phyloP scores from a whole-genome alignment of 2,888 invertebrate genomes.

The Patella depressa region DNA sequence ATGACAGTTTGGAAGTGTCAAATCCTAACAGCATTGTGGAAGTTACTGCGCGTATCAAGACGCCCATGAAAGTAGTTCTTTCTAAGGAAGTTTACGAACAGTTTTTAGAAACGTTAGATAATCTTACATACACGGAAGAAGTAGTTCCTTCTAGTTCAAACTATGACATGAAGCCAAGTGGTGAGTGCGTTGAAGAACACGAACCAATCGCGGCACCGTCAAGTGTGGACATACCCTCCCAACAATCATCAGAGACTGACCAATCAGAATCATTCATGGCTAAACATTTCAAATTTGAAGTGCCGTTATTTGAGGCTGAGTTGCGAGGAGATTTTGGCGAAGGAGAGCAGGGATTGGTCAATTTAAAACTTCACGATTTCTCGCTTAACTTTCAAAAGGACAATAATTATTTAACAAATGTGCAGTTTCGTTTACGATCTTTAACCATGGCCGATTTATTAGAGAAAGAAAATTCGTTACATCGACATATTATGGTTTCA shows the following conservation, averaged over 20 bases:
- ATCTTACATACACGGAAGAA: conserved; percentile 54
- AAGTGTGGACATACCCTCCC: not conserved
- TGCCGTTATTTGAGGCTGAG: conserved; percentile 65
- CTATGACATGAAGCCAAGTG: not conserved
- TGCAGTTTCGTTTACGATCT: conserved; percentile 83
- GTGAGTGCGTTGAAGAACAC: not conserved
- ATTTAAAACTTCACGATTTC: conserved; percentile 88
- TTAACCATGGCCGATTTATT: conserved; percentile 92
- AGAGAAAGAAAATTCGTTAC: conserved; percentile 82
- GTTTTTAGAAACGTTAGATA: conserved; percentile 75
- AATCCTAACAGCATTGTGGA: conserved; percentile 67
- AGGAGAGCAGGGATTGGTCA: conserved; percentile 77
- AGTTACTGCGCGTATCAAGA: conserved; percentile 84
- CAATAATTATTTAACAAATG: conserved; percentile 80
- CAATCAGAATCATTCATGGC: conserved; percentile 40
- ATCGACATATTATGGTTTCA: conserved; percentile 82
- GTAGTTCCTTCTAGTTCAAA: not conserved
- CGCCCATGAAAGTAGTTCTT: conserved; percentile 87
- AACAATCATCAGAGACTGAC: conserved; percentile 7
- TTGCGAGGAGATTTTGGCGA: conserved; percentile 68
- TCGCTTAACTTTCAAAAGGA: conserved; percentile 81
- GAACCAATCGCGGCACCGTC: not conserved
- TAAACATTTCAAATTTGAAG: conserved; percentile 60
- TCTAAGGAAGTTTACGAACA: conserved; percentile 92
- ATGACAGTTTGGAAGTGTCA: conserved; percentile 10